Conservation (phyloP, 2,888 invertebrate species). For the Aphodius sticticus region DNA sequence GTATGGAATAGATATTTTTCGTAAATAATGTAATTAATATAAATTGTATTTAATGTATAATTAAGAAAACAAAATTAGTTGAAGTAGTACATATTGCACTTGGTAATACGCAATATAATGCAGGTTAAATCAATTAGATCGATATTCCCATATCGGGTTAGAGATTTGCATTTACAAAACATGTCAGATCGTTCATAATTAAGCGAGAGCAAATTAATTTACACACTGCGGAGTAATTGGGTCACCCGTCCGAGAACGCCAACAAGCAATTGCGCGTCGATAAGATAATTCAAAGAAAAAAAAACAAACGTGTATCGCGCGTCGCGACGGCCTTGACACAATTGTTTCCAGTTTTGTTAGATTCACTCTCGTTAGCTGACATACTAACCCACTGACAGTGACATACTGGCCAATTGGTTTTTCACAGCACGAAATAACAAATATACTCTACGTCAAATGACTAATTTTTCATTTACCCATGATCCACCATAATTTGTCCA, state of each 20-base stretch:
- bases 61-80: neutral
- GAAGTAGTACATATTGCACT: neutral
- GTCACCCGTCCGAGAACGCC: conserved; percentile 15
- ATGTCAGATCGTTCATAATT: conserved; percentile 20
- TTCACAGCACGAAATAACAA: conserved; percentile 19
- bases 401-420: conserved; percentile 33
- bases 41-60: too few relatives aligned
- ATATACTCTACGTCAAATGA: neutral
- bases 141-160: conserved; percentile 17
- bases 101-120: neutral
- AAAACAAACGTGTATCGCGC: conserved; percentile 16
- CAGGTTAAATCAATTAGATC: neutral
- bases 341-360: conserved; percentile 48
- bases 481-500: neutral
- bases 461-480: too few relatives aligned
- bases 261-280: conserved; percentile 10
- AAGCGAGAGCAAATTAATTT: conserved; percentile 24
- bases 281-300: conserved; percentile 13
- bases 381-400: conserved; percentile 48
- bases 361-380: conserved; percentile 53
- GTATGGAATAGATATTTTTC: too few relatives aligned
- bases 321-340: conserved; percentile 42
- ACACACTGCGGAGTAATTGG: conserved; percentile 17
- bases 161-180: conserved; percentile 21
- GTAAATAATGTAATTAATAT: too few relatives aligned